Percentiles rank a stretch among this genome's conserved stretches.
These are phyloP conservation scores for Napeogenes inachia DNA, from an alignment of 2,888 invertebrate species.

Conservation along the genomic window DNA sequence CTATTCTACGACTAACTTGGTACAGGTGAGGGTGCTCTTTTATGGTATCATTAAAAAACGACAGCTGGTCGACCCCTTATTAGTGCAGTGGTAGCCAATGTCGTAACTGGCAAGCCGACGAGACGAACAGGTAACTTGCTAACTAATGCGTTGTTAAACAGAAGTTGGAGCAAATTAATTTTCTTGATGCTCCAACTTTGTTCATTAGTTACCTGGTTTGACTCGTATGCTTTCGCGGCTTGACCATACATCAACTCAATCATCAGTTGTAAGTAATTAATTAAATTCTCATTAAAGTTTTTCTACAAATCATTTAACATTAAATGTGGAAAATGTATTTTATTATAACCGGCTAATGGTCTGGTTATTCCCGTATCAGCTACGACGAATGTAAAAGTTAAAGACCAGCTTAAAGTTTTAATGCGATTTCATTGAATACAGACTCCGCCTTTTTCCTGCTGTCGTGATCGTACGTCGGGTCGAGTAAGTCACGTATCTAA, in stretches of 20 bases:
- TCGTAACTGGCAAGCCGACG: slow-evolving; percentile 39
- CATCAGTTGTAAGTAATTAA: slow-evolving; percentile 49
- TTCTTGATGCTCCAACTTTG: slow-evolving; percentile 34
- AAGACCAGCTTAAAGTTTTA: slow-evolving; percentile 33
- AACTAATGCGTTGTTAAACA: slow-evolving; percentile 39
- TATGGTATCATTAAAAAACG: slow-evolving; percentile 46
- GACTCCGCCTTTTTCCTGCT: slow-evolving; percentile 26
- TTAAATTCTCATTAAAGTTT: slow-evolving; percentile 58
- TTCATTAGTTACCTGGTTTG: slow-evolving; percentile 29
- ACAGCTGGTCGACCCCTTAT: slow-evolving; percentile 49
- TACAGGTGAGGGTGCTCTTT: slow-evolving; percentile 41
- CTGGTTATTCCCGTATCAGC: slow-evolving; percentile 45
- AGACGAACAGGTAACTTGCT: slow-evolving; percentile 35
- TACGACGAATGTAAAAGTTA: slow-evolving; percentile 52
- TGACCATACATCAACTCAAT: slow-evolving; percentile 35
- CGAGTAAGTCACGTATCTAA: slow-evolving; percentile 33
- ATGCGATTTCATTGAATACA: slow-evolving; percentile 32
- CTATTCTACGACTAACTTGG: slow-evolving; percentile 41
- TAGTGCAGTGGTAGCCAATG: slow-evolving; percentile 47
- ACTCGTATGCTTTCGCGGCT: slow-evolving; percentile 36
- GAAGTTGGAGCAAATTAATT: slow-evolving; percentile 45
- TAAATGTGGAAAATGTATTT: slow-evolving; percentile 55
- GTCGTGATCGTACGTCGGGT: slow-evolving; percentile 22
- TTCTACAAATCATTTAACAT: slow-evolving; percentile 48
- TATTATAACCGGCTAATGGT: slow-evolving; percentile 34